Conservation (phyloP, 2,888 invertebrate species). For the Eupithecia pulchellata region DNA sequence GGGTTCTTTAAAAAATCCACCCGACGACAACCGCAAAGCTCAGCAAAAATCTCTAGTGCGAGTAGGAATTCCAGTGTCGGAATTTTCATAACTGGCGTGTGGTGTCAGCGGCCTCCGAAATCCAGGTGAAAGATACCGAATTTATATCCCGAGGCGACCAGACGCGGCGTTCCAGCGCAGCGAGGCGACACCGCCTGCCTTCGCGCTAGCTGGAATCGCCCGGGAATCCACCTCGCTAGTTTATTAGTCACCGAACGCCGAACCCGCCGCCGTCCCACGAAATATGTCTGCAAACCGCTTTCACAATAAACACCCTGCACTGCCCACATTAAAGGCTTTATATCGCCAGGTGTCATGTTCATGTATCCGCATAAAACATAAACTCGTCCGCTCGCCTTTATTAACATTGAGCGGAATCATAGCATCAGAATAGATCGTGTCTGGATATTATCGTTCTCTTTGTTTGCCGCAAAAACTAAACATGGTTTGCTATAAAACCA, state of each 20-base stretch:
- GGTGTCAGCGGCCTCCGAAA: slow-evolving; percentile 65
- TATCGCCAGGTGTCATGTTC: slow-evolving; percentile 68
- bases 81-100: slow-evolving; percentile 82
- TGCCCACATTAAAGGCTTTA: slow-evolving; percentile 69
- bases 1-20: slow-evolving; percentile 78
- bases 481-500: slow-evolving; percentile 23
- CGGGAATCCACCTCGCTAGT: slow-evolving; percentile 61
- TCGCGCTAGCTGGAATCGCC: slow-evolving; percentile 44
- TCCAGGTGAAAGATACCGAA: slow-evolving; percentile 74
- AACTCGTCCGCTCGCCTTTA: slow-evolving; percentile 57
- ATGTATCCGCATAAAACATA: slow-evolving; percentile 63
- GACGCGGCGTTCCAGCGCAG: slow-evolving; percentile 59
- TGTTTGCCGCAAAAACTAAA: slow-evolving; percentile 37
- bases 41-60: slow-evolving; percentile 81
- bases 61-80: slow-evolving; percentile 77
- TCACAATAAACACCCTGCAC: slow-evolving; percentile 70
- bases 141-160: slow-evolving; percentile 69
- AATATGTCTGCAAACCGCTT: slow-evolving; percentile 65
- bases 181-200: slow-evolving; percentile 32
- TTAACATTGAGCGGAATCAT: slow-evolving; percentile 53
- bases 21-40: slow-evolving; percentile 79
- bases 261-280: slow-evolving; percentile 55
- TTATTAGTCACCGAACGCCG: slow-evolving; percentile 64
- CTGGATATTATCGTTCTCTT: slow-evolving; percentile 39
- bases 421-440: slow-evolving; percentile 43